phyloP scores from a whole-genome alignment of 30 jellyfish, hydroid and myxozoan genomes.

The Aurelia aurita region DNA sequence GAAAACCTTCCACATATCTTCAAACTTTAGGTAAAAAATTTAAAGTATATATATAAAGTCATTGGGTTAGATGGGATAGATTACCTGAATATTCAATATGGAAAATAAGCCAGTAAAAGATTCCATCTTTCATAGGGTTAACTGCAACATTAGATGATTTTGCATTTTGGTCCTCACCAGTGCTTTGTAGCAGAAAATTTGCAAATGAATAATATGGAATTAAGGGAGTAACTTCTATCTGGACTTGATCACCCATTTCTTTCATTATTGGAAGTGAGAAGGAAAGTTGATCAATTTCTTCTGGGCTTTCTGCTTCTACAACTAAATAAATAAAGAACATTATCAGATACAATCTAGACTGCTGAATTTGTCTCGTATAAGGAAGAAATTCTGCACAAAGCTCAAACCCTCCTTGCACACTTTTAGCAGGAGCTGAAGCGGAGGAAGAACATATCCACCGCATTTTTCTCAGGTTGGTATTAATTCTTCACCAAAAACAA shows the following conservation, averaged over 20 bases:
- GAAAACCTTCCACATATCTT: too few species aligned
- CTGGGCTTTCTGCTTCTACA: conserved; percentile 69
- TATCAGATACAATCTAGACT: too few species aligned
- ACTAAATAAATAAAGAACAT: conserved; percentile 16
- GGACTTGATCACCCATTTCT: conserved; percentile 70
- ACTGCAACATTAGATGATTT: conserved; percentile 22
- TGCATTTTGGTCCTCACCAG: conserved; percentile 37
- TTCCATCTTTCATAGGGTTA: conserved; percentile 62
- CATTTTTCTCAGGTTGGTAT: too few species aligned
- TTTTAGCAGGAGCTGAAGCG: too few species aligned
- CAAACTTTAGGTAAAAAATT: too few species aligned
- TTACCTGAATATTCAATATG: conserved; percentile 55
- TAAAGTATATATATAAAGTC: too few species aligned
- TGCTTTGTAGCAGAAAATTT: conserved; percentile 24
- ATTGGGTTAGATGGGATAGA: not conserved
- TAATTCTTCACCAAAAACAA: too few species aligned
- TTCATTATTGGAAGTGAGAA: conserved; percentile 63
- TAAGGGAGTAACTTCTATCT: conserved; percentile 65
- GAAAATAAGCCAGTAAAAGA: conserved; percentile 66
- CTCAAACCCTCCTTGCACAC: too few species aligned
- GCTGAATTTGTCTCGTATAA: too few species aligned
- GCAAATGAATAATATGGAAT: conserved; percentile 69
- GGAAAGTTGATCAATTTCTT: conserved; percentile 47
- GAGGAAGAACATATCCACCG: too few species aligned
- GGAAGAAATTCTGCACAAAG: too few species aligned